Percentiles rank a stretch among this genome's conserved stretches.
Conservation (phyloP, 2,113 vertebrate genomes). For the Hyperopisus bebe region DNA sequence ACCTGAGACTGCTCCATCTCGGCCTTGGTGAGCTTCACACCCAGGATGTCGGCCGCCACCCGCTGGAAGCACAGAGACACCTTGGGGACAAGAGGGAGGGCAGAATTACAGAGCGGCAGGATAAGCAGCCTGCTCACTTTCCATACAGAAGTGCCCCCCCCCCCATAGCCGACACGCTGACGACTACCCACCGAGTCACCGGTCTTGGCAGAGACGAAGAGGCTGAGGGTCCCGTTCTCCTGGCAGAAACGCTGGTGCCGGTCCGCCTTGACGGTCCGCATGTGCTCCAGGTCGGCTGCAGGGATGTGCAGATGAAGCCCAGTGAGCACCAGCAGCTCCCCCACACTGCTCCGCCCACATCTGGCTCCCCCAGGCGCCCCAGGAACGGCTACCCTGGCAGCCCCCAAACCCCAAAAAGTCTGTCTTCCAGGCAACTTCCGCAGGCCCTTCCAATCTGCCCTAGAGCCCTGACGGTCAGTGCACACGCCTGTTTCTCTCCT, state of each 20-base stretch:
- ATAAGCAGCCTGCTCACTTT: not conserved
- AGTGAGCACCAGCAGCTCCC: not conserved
- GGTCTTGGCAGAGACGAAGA: constrained; percentile 94
- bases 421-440: not conserved
- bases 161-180: not conserved
- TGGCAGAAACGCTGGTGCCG: constrained; percentile 93
- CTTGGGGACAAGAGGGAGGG: constrained; percentile 58
- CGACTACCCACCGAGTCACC: constrained; percentile 85
- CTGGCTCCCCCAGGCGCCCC: not conserved
- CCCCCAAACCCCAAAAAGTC: not conserved
- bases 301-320: not conserved
- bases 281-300: constrained; percentile 94
- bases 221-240: constrained; percentile 85
- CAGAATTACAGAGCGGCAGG: constrained; percentile 44
- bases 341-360: not conserved
- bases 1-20: constrained; percentile 98
- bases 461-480: not conserved
- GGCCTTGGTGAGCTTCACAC: constrained; percentile 96
- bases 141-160: not conserved
- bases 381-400: not conserved
- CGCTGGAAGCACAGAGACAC: constrained; percentile 96
- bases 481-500: not conserved
- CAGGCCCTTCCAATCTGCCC: not conserved
- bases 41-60: constrained; percentile 91
- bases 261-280: constrained; percentile 90